Base-by-base conservation (phyloP, 2,888 invertebrate genomes). In the Diplolepis rosae region DNA sequence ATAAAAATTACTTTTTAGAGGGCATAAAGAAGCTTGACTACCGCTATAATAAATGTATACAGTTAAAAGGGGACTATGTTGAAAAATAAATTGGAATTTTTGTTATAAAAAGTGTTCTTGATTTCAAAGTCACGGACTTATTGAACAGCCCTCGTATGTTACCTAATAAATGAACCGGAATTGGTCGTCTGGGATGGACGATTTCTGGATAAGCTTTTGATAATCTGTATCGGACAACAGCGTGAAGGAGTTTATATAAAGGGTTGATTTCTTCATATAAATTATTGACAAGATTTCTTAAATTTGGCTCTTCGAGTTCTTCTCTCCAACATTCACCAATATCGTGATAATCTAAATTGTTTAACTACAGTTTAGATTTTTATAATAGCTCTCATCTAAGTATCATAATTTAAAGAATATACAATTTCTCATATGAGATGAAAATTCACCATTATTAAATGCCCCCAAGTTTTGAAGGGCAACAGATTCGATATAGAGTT, bases 161-260 rank as follows among this genome's bases (percentile, higher is more conserved):
- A 92, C 94, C 94, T 73, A 94, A 85, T 71, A 94, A 89, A 90
- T 94, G 94, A 13, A 93, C 92, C 1, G 94, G 94, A 78, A 94
- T 92, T 0, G 92, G 91, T 1, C 92, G 93, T 15, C 82, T 85
- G 69, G 89, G 87, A 1, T 91, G 87, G 0, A 92, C 90, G 0
- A 90, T 76, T 2, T 88, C 82, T 0, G 90, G 88, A 82, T 93
- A 94, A 32, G 89, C 84, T 74, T 89, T 84, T 35, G 90, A 87
- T 0, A 95, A 89, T 78, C 91, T 92, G 79, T 90, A 91, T 75
- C 95, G 90, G 0, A 93, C 91, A 4, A 95, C 94, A 0, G 93
- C 95, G 87, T 96, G 96, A 0, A 96, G 89, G 28, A 94, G 88
- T 22, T 89, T 83, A 85, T 95, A 95, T 0, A 95, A 85, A 0